Percentiles rank a stretch among this genome's conserved stretches.
phyloP scores from a whole-genome alignment of 2,113 vertebrate species.

The Oplegnathus fasciatus region DNA sequence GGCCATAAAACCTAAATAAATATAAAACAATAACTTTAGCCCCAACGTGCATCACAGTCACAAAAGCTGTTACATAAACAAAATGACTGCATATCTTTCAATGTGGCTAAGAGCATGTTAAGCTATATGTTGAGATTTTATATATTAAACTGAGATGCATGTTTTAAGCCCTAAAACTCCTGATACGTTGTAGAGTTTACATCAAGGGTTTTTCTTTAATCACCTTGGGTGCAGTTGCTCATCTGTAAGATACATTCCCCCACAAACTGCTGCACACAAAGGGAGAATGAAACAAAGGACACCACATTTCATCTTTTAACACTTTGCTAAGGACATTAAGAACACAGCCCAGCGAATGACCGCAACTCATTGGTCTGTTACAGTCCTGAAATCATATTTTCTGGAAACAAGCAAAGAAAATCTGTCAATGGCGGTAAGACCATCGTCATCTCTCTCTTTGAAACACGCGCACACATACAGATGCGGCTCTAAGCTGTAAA shows the following conservation, averaged over 20 bases:
- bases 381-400: background rate
- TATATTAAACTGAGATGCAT: background rate
- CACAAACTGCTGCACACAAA: background rate
- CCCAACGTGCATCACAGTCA: background rate
- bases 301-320: background rate
- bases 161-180: background rate
- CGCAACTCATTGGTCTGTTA: background rate
- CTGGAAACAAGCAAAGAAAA: slow-evolving; percentile 28
- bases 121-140: slow-evolving; percentile 2
- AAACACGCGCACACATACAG: slow-evolving; percentile 32
- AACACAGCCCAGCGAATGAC: no score
- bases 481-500: slow-evolving; percentile 65
- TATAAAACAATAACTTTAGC: background rate
- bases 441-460: background rate
- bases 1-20: background rate
- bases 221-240: background rate
- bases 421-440: background rate
- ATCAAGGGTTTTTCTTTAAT: background rate
- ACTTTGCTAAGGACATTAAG: background rate
- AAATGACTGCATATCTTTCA: background rate
- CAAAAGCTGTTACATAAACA: slow-evolving; percentile 14
- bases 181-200: background rate
- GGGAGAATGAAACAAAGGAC: background rate
- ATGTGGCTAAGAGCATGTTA: background rate
- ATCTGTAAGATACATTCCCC: background rate